Evolutionary conservation across 2,888 invertebrate genomes (phyloP).

Genomic region (Camptogramma bilineatum): DNA sequence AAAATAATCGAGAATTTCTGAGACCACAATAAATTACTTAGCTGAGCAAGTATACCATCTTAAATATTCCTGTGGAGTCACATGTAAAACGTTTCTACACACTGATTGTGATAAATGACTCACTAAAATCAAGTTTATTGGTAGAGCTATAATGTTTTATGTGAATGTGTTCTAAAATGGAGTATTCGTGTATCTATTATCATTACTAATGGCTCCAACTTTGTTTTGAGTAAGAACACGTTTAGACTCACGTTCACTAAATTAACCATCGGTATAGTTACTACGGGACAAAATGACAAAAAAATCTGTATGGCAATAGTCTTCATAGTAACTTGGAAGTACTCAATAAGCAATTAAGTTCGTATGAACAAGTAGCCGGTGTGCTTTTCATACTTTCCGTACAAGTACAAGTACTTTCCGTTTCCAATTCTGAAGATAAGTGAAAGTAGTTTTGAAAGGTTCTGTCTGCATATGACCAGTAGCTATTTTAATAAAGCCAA

Average conservation of each 20-base stretch:
- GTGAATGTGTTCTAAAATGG: constrained; percentile 31
- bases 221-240: constrained; percentile 15
- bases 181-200: constrained; percentile 34
- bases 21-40: background rate
- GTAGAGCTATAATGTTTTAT: constrained; percentile 6
- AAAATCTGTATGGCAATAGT: no score
- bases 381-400: no score
- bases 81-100: background rate
- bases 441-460: no score
- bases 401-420: no score
- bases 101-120: background rate
- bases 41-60: background rate
- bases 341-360: no score
- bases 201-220: constrained; percentile 29
- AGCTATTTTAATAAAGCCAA: no score
- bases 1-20: no score
- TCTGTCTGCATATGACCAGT: no score
- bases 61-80: background rate
- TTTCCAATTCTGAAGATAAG: no score
- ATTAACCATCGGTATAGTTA: background rate
- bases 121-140: constrained; percentile 1
- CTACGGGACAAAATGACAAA: no score
- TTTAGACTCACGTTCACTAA: background rate
- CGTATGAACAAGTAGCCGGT: no score
- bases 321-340: no score